These are phyloP conservation scores for Drosophila siamana DNA, from an alignment of 2,888 invertebrate species.

Conservation along the genomic window DNA sequence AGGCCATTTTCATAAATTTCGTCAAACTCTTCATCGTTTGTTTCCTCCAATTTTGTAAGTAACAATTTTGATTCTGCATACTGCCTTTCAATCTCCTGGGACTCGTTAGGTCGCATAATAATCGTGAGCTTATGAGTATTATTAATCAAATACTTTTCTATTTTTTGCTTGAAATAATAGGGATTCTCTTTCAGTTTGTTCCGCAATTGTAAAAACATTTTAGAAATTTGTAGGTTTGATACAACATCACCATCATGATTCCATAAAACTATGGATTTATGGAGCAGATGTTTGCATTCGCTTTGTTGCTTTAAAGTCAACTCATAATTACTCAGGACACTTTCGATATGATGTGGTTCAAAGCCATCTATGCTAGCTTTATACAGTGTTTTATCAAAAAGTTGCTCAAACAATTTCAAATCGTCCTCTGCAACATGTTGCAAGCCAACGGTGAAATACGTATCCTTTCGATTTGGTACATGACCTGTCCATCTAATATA, in stretches of 20 bases:
- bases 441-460: conserved; percentile 93
- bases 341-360: conserved; percentile 92
- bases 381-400: conserved; percentile 91
- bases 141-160: conserved; percentile 91
- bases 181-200: conserved; percentile 88
- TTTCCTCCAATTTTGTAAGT: conserved; percentile 87
- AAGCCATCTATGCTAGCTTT: conserved; percentile 92
- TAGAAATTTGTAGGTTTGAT: conserved; percentile 89
- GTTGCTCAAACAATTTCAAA: conserved; percentile 89
- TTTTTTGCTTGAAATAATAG: conserved; percentile 88
- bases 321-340: conserved; percentile 94
- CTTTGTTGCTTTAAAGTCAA: conserved; percentile 94
- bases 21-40: conserved; percentile 86
- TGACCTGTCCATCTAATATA: conserved; percentile 93
- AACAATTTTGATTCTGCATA: conserved; percentile 90
- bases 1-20: conserved; percentile 90
- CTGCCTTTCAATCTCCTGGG: conserved; percentile 89
- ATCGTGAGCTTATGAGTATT: conserved; percentile 93
- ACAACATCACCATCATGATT: conserved; percentile 94
- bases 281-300: conserved; percentile 91
- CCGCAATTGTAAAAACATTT: conserved; percentile 89
- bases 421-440: conserved; percentile 92
- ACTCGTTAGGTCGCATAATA: conserved; percentile 93
- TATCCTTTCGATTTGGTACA: conserved; percentile 92
- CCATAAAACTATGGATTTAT: conserved; percentile 92